These are phyloP conservation scores for Rhizomys pruinosus DNA, from an alignment of 2,113 vertebrate species.

Conservation along the genomic window DNA sequence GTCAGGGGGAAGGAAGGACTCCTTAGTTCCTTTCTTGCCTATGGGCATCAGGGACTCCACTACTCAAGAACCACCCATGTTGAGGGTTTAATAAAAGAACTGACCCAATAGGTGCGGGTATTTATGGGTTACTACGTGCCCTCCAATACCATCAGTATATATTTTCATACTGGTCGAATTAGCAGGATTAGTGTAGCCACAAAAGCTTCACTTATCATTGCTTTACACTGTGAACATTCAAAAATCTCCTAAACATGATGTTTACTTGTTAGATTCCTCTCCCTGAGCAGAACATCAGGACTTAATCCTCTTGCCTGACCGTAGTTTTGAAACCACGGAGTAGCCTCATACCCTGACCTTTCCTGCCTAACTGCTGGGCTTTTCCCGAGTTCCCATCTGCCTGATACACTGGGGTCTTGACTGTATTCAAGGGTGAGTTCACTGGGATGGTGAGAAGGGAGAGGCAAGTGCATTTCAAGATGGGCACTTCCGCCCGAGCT, in stretches of 20 bases:
- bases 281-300: background rate
- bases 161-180: background rate
- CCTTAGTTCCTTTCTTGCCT: background rate
- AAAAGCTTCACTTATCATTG: background rate
- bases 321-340: background rate
- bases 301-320: background rate
- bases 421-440: too few relatives aligned
- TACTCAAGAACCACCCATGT: background rate
- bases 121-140: background rate
- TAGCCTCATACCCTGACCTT: too few relatives aligned
- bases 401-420: too few relatives aligned
- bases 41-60: too few relatives aligned
- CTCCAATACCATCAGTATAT: background rate
- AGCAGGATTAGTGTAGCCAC: background rate
- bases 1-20: background rate
- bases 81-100: too few relatives aligned
- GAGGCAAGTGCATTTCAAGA: too few relatives aligned
- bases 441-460: too few relatives aligned
- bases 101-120: background rate
- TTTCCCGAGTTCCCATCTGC: too few relatives aligned
- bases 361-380: too few relatives aligned
- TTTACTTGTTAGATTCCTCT: background rate
- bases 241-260: background rate
- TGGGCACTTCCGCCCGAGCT: background rate
- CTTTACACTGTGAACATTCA: background rate